These are phyloP conservation scores for Euthynnus affinis DNA, from an alignment of 2,797 vertebrate species.

Conservation along the genomic window DNA sequence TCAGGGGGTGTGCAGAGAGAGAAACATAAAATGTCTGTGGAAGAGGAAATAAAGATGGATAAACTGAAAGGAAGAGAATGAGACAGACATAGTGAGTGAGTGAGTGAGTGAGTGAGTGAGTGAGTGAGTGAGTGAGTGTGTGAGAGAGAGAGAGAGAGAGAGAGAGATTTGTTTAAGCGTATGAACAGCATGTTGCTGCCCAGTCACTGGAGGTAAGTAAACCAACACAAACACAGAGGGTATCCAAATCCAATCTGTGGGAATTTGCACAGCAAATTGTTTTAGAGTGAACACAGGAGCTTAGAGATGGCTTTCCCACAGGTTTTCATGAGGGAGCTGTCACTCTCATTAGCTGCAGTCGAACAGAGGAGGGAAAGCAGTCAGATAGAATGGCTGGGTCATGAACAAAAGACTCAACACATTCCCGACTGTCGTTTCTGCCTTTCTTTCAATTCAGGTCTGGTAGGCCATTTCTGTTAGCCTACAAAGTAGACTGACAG, in stretches of 20 bases:
- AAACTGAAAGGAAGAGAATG: slow-evolving; percentile 16
- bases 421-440: slow-evolving; percentile 42
- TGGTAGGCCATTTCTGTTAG: not conserved
- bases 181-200: slow-evolving; percentile 52
- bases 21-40: not conserved
- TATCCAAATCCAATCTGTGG: slow-evolving; percentile 57
- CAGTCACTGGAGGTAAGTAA: slow-evolving; percentile 53
- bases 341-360: slow-evolving; percentile 61
- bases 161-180: slow-evolving; percentile 29
- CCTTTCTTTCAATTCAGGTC: not conserved
- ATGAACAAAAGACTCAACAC: slow-evolving; percentile 24
- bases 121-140: not conserved
- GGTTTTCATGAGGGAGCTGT: slow-evolving; percentile 55
- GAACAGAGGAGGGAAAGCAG: slow-evolving; percentile 52
- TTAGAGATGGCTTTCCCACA: slow-evolving; percentile 69
- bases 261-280: slow-evolving; percentile 62
- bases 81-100: slow-evolving; percentile 7
- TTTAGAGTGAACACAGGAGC: slow-evolving; percentile 61
- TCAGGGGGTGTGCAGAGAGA: not conserved
- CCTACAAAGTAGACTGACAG: not conserved
- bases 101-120: not conserved
- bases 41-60: not conserved
- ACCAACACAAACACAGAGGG: slow-evolving; percentile 71
- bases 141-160: not conserved
- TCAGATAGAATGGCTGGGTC: slow-evolving; percentile 54